Conservation (phyloP, 1,140 invertebrate species). For the Sinonovacula constricta region DNA sequence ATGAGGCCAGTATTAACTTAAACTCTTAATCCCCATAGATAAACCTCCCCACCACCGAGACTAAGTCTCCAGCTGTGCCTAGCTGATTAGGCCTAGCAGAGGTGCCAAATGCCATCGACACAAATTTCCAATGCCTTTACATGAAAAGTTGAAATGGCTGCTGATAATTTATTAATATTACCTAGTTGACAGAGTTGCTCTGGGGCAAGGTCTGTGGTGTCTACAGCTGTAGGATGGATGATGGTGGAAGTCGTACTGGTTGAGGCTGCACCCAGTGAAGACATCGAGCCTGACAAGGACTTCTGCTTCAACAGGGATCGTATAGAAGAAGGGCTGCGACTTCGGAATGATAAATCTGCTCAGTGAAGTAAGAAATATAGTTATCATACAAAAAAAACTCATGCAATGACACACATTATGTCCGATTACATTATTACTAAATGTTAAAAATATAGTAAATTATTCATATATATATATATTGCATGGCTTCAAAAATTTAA, state of each 20-base stretch:
- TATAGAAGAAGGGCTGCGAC: slow-evolving; percentile 42
- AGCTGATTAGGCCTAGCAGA: too few species aligned
- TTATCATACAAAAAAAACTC: too few species aligned
- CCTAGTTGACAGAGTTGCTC: slow-evolving; percentile 42
- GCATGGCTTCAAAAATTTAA: too few species aligned
- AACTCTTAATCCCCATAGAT: neutral
- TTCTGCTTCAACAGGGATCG: slow-evolving; percentile 34
- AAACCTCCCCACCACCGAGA: neutral
- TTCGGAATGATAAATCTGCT: slow-evolving; percentile 41
- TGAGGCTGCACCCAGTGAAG: slow-evolving; percentile 35
- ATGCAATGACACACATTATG: too few species aligned
- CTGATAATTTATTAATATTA: neutral
- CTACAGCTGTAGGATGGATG: slow-evolving; percentile 38
- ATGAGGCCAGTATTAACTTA: too few species aligned
- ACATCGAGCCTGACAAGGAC: slow-evolving; percentile 34
- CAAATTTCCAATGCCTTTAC: neutral
- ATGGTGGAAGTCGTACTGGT: slow-evolving; percentile 47
- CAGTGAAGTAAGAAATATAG: too few species aligned
- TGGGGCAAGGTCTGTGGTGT: slow-evolving; percentile 39
- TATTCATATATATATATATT: too few species aligned
- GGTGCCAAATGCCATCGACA: neutral
- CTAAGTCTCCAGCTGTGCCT: neutral
- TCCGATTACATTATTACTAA: too few species aligned
- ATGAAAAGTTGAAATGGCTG: too few species aligned
- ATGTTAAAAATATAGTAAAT: too few species aligned